A percentile compares a stretch with the other conserved stretches of the same genome.
phyloP scores from a whole-genome alignment of 2,888 invertebrate genomes.

The Ganaspis brasiliensis region DNA sequence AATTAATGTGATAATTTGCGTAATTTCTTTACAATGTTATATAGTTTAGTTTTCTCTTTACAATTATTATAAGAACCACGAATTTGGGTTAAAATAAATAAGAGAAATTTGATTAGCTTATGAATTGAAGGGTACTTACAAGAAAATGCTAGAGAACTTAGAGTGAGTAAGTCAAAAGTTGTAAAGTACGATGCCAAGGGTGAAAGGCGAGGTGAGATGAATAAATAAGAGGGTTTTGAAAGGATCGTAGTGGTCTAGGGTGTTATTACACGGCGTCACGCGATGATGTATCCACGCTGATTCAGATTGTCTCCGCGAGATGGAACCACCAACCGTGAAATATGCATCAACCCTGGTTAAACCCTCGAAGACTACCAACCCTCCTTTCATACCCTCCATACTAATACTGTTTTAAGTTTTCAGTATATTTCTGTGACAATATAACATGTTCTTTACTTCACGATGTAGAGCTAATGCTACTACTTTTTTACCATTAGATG shows the following conservation, averaged over 20 bases:
- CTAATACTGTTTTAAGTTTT: slow-evolving; percentile 73
- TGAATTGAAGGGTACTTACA: too few relatives aligned
- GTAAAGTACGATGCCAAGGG: slow-evolving; percentile 25
- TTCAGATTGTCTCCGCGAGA: slow-evolving; percentile 80
- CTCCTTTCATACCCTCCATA: slow-evolving; percentile 73
- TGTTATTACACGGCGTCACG: slow-evolving; percentile 80
- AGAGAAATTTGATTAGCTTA: too few relatives aligned
- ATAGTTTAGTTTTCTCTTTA: neutral
- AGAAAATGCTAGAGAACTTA: slow-evolving; percentile 40
- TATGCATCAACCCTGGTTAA: slow-evolving; percentile 78
- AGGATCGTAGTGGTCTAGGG: slow-evolving; percentile 71
- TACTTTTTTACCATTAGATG: too few relatives aligned
- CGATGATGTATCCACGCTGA: slow-evolving; percentile 80
- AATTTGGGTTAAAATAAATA: too few relatives aligned
- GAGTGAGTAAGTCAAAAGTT: slow-evolving; percentile 31
- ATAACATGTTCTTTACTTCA: too few relatives aligned
- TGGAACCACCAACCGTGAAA: slow-evolving; percentile 80
- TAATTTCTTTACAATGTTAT: neutral
- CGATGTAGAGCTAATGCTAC: too few relatives aligned
- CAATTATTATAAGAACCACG: neutral
- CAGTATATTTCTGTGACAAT: slow-evolving; percentile 29
- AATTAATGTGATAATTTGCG: too few relatives aligned
- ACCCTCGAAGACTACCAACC: slow-evolving; percentile 70
- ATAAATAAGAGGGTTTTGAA: slow-evolving; percentile 79
- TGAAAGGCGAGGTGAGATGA: slow-evolving; percentile 75